Conservation (phyloP, 2,888 invertebrate species). For the Tridacna gigas region DNA sequence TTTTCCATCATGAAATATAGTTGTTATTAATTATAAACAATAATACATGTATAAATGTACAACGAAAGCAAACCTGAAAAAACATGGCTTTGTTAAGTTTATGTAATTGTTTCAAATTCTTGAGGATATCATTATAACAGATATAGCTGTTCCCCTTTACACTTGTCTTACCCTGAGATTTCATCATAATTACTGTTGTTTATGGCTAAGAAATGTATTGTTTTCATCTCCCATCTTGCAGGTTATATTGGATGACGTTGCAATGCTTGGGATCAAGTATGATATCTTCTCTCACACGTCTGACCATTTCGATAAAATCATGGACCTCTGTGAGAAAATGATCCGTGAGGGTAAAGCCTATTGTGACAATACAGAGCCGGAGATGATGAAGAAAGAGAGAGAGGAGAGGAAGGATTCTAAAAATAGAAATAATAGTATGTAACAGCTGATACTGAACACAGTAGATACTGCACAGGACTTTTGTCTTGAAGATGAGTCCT, state of each 20-base stretch:
- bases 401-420: constrained; percentile 94
- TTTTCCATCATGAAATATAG: too few species aligned
- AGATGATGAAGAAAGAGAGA: constrained; percentile 96
- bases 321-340: constrained; percentile 94
- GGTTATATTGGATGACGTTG: constrained; percentile 95
- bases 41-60: too few species aligned
- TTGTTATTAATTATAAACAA: too few species aligned
- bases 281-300: constrained; percentile 98
- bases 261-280: constrained; percentile 95
- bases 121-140: too few species aligned
- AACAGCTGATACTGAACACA: neutral
- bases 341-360: constrained; percentile 96
- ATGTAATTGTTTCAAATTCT: too few species aligned
- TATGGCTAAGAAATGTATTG: too few species aligned
- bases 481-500: too few species aligned
- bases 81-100: too few species aligned
- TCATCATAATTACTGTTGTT: too few species aligned
- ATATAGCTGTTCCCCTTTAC: too few species aligned
- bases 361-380: constrained; percentile 97
- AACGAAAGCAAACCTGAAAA: too few species aligned
- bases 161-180: too few species aligned
- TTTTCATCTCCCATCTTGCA: constrained; percentile 64
- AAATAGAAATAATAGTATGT: constrained; percentile 93
- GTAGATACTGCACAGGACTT: neutral
- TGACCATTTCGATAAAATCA: constrained; percentile 97